Evolutionary conservation across 2,888 invertebrate species (phyloP), one percentile per base, ranked within the genome.

Genomic region (Gari tellinella): DNA sequence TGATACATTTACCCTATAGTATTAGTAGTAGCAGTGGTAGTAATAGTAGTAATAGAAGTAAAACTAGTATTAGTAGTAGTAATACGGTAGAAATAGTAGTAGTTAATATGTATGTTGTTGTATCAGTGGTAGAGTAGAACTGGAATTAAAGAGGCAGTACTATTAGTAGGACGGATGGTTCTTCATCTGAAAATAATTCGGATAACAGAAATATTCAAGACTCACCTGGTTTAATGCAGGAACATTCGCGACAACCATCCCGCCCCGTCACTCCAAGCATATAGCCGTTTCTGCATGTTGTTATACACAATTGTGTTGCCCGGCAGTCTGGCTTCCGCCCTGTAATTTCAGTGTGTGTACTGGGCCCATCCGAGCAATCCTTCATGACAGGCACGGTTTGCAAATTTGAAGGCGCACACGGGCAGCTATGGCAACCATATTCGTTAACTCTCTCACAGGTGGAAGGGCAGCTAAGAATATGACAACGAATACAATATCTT

Each of bases 391-490:
- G 73, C 73, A 73, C 68, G 8, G 73, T 73, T 55, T 73, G 73
- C 26, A 57, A 67, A 7, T 63, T 57, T 7, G 67, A 63, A 21
- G 80, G 73, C 5, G 69, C 72, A 53, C 81, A 81, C 2, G 81
- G 81, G 48, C 81, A 81, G 8, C 73, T 72, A 25, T 61, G 52
- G 55, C 81, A 81, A 4, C 78, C 78, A 23, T 63, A 69, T 48
- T 76, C 72, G 31, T 81, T 78, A 12, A 70, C 46, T 25, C 73
- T 53, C 25, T 75, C 73, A 53, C 81, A 81, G 1, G 69, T 55
- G 23, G 51, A 17, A 12, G 78, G 75, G 52, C 75, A 81, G n/a
- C 65, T 72, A 12, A 78, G 37, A 26, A 78, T 81, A 8, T 43
- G 49, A 14, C 75, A 72, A 10, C 73, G 51, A 5, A 78, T 69